Base-by-base conservation (phyloP, 2,888 invertebrate species). In the Meiosimyza decipiens region DNA sequence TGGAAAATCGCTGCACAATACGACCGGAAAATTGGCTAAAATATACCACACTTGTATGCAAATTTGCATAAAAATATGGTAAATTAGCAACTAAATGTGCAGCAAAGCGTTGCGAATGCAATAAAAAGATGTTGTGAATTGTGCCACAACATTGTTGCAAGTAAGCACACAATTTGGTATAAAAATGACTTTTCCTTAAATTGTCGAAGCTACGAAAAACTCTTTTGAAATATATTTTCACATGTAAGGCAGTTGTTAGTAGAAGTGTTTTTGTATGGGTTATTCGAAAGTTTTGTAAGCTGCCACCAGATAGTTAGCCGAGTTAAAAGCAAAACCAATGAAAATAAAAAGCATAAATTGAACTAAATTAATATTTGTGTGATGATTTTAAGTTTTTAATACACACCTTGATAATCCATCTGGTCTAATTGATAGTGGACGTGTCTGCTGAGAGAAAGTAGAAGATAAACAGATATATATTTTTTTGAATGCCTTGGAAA, bases 391-490 rank as follows among this genome's bases (percentile, higher is more conserved):
- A 40, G 9, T 40, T 40, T 28, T 6, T 7, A 40, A 40, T 40
- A 16, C 83, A 84, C 84, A 87, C 87, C 87, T 87, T 78, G 86
- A 84, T 79, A 87, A 81, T 81, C 86, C 87, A 80, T 87, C 87
- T 76, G 85, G 84, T 75, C 87, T 86, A 79, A 87, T 85, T 75
- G 87, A 85, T 75, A 87, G 79, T 80, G 87, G 87, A 80, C 87
- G 83, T 78, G 87, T 84, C 87, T 87, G 81, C 74, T 83, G 71
- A 71, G 59, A 74, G 71, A 63, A 65, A 55, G 52, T 18, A 11
- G 11, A 57, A 49, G 71, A 49, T 60, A 16, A 50, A 68, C 13
- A 11, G 11, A 55, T 59, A 22, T 65, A 40, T 49, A 40, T 71
- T 47, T 52, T 28, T 13, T 67, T 16, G 4, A 28, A 16, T 51